Percentiles rank a stretch among this genome's conserved stretches.
Evolutionary conservation across 2,888 invertebrate species (phyloP).

Genomic region (Alcis repandata): DNA sequence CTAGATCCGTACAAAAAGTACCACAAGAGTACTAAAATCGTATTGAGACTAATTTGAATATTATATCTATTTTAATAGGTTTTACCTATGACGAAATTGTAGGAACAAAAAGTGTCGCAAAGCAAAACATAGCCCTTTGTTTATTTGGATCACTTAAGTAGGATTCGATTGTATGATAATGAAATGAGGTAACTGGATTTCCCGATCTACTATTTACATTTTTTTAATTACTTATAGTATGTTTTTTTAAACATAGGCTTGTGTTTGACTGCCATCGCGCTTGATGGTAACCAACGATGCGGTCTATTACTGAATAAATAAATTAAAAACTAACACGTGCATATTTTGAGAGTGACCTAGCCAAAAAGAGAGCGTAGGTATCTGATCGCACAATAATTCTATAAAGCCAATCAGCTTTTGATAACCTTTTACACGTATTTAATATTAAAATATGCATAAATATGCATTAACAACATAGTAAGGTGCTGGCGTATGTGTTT

Average conservation of each 20-base stretch:
- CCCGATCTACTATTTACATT: neutral
- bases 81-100: slow-evolving; percentile 17
- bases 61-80: slow-evolving; percentile 35
- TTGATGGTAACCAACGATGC: too few relatives aligned
- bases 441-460: slow-evolving; percentile 33
- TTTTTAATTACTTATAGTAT: neutral
- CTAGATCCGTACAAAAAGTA: neutral
- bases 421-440: slow-evolving; percentile 17
- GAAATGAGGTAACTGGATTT: slow-evolving; percentile 27
- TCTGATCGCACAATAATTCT: slow-evolving; percentile 3
- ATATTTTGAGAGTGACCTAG: slow-evolving; percentile 19
- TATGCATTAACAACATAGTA: slow-evolving; percentile 30
- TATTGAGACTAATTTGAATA: slow-evolving; percentile 35
- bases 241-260: too few relatives aligned
- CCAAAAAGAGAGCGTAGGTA: slow-evolving; percentile 5
- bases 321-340: too few relatives aligned
- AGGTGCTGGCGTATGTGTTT: slow-evolving; percentile 15
- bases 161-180: slow-evolving; percentile 19
- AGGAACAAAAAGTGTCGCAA: slow-evolving; percentile 9
- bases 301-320: too few relatives aligned
- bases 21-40: slow-evolving; percentile 19
- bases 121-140: slow-evolving; percentile 3
- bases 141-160: slow-evolving; percentile 11
- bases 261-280: too few relatives aligned
- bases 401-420: slow-evolving; percentile 19